Evolutionary conservation across 1,140 invertebrate genomes (phyloP).

Genomic region (Melitaea cinxia): DNA sequence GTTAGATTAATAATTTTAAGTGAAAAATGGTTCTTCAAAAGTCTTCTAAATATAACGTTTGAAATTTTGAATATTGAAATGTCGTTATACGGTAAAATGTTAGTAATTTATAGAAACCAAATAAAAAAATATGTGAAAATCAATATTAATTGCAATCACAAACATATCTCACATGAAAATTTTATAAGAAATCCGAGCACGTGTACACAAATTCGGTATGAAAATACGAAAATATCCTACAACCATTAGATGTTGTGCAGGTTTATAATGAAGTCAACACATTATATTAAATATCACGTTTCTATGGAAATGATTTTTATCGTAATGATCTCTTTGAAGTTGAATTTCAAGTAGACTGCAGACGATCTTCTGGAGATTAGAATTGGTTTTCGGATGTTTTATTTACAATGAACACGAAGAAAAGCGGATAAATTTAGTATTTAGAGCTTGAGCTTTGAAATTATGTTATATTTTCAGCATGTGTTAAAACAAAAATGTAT

Average conservation of each 20-base stretch:
- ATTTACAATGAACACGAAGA: conserved; percentile 52
- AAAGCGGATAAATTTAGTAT: conserved; percentile 40
- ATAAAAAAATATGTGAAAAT: not conserved
- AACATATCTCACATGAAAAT: not conserved
- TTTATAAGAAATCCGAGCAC: not conserved
- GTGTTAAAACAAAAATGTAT: no score
- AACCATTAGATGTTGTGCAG: conserved; percentile 28
- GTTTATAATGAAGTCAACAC: conserved; percentile 38
- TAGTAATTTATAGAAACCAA: no score
- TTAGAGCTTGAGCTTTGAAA: conserved; percentile 3
- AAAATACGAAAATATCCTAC: conserved; percentile 25
- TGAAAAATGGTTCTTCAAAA: no score
- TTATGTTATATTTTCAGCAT: not conserved
- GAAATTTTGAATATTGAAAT: no score
- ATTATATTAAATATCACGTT: conserved; percentile 49
- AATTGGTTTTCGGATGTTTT: conserved; percentile 52
- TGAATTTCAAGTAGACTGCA: conserved; percentile 49
- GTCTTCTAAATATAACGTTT: no score
- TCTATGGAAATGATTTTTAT: conserved; percentile 49
- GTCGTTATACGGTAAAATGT: no score
- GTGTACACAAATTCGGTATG: conserved; percentile 33
- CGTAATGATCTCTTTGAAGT: conserved; percentile 58
- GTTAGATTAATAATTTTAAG: no score
- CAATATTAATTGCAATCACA: not conserved
- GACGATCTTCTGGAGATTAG: conserved; percentile 41